phyloP scores from a whole-genome alignment of 2,888 invertebrate genomes.

The Schizotus pectinicornis region DNA sequence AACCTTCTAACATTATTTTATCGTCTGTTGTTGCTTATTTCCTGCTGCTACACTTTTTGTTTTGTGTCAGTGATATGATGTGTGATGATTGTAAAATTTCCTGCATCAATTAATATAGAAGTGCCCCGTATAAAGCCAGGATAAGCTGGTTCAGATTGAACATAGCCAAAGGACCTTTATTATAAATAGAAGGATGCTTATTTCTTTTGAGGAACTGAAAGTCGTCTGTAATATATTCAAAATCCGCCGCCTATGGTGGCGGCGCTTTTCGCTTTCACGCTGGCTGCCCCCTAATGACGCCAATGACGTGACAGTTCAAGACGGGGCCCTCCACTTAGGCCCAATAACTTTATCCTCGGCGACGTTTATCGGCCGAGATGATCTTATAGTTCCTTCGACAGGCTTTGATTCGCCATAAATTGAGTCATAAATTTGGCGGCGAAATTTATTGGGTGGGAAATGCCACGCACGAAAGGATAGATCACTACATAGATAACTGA shows the following conservation, averaged over 20 bases:
- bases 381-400: conserved; percentile 42
- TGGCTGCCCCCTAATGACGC: conserved; percentile 18
- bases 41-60: too few relatives aligned
- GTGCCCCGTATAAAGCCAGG: too few relatives aligned
- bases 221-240: too few relatives aligned
- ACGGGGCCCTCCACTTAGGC: conserved; percentile 14
- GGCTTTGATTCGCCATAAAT: conserved; percentile 44
- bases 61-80: too few relatives aligned
- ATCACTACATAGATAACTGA: conserved; percentile 32
- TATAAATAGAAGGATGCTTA: neutral
- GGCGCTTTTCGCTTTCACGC: conserved; percentile 12
- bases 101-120: too few relatives aligned
- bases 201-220: neutral
- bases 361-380: conserved; percentile 35
- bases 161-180: too few relatives aligned
- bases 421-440: conserved; percentile 44
- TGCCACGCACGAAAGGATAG: conserved; percentile 29
- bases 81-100: too few relatives aligned
- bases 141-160: too few relatives aligned
- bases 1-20: too few relatives aligned
- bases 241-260: too few relatives aligned
- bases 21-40: too few relatives aligned
- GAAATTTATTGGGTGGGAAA: conserved; percentile 39
- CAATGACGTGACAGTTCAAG: conserved; percentile 9
- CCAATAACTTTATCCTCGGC: conserved; percentile 24